Conservation (phyloP, 1,140 invertebrate species). For the Drosophila bipectinata region DNA sequence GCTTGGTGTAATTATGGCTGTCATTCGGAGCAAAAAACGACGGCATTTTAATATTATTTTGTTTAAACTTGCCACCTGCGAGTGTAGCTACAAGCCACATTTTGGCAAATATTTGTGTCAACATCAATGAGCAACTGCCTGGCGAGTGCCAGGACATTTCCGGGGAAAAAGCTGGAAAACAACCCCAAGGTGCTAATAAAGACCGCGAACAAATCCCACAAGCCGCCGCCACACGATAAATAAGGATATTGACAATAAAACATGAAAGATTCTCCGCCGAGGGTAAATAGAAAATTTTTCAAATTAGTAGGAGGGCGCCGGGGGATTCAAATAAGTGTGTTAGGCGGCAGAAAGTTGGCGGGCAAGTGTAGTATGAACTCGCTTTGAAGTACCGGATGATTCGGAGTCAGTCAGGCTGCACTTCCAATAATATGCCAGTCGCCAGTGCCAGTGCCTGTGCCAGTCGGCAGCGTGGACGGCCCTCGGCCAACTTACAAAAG, state of each 20-base stretch:
- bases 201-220: constrained; percentile 10
- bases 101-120: constrained; percentile 38
- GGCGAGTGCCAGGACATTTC: not conserved
- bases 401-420: constrained; percentile 6
- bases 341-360: constrained; percentile 10
- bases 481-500: constrained; percentile 64
- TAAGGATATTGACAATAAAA: constrained; percentile 56
- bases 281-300: constrained; percentile 43
- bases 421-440: constrained; percentile 16
- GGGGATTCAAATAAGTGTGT: constrained; percentile 44
- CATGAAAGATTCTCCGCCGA: constrained; percentile 36
- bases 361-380: constrained; percentile 17
- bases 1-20: constrained; percentile 39
- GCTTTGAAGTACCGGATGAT: constrained; percentile 42
- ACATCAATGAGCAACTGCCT: constrained; percentile 3
- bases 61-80: constrained; percentile 20
- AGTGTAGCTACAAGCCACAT: constrained; percentile 1
- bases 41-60: not conserved
- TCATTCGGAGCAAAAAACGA: not conserved
- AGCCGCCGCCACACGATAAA: constrained; percentile 43
- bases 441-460: not conserved
- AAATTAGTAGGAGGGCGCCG: constrained; percentile 23
- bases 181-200: constrained; percentile 51
- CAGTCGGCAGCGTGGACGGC: constrained; percentile 5
- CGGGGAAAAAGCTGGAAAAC: constrained; percentile 26